Percentiles rank a stretch among this genome's conserved stretches.
Conservation (phyloP, 2,888 invertebrate species). For the Drosophila borborema region DNA sequence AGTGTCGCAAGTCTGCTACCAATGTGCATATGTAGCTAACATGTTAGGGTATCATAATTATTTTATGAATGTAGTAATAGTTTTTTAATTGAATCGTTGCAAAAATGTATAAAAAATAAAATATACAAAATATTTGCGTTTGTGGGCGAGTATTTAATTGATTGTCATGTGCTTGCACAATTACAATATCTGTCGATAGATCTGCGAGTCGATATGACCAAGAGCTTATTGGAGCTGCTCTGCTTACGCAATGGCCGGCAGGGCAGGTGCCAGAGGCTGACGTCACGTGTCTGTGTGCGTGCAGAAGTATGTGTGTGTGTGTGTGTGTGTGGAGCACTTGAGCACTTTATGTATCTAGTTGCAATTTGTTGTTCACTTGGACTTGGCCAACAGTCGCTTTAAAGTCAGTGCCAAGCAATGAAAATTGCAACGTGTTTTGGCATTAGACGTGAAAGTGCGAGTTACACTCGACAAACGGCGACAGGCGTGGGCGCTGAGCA, state of each 20-base stretch:
- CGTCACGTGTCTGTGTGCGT: conserved; percentile 61
- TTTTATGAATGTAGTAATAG: conserved; percentile 61
- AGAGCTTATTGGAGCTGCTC: conserved; percentile 52
- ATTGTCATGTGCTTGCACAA: conserved; percentile 61
- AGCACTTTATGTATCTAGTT: conserved; percentile 28
- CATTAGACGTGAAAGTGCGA: conserved; percentile 83
- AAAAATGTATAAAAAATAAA: conserved; percentile 43
- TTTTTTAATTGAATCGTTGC: conserved; percentile 79
- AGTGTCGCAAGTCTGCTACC: neutral
- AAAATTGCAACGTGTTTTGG: conserved; percentile 81
- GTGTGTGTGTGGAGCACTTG: conserved; percentile 8
- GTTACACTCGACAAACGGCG: conserved; percentile 53
- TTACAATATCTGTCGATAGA: conserved; percentile 56
- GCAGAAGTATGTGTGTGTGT: conserved; percentile 25
- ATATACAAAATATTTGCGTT: conserved; percentile 6
- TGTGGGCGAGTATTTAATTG: conserved; percentile 72
- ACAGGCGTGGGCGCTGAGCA: conserved; percentile 41
- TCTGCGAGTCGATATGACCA: conserved; percentile 11
- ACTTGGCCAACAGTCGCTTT: conserved; percentile 76
- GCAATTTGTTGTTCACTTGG: conserved; percentile 70
- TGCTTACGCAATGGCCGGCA: conserved; percentile 67
- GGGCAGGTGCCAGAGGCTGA: conserved; percentile 39
- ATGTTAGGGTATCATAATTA: conserved; percentile 40
- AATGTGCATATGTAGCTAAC: neutral
- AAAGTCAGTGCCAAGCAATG: conserved; percentile 81